These are phyloP conservation scores for Pollenia griseotomentosa DNA, from an alignment of 2,888 invertebrate genomes.

Conservation along the genomic window DNA sequence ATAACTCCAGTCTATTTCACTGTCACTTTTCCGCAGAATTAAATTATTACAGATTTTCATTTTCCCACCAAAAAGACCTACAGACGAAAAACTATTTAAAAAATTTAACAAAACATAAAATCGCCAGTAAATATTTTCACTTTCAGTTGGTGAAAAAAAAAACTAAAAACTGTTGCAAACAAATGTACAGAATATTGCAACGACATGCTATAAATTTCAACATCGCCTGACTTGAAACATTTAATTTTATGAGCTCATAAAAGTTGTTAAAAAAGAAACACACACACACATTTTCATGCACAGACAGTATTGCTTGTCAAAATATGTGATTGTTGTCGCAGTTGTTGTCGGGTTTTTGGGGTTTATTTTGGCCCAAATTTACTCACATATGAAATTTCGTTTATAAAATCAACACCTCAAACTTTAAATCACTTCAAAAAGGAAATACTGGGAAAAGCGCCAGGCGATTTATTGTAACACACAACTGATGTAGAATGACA, in stretches of 20 bases:
- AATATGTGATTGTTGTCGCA: constrained; percentile 21
- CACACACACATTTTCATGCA: constrained; percentile 35
- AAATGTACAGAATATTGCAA: constrained; percentile 49
- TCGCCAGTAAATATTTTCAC: constrained; percentile 68
- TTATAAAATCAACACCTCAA: constrained; percentile 61
- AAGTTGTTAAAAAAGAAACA: constrained; percentile 65
- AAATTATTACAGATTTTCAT: constrained; percentile 15
- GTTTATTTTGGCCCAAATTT: constrained; percentile 23
- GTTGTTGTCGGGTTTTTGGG: constrained; percentile 7
- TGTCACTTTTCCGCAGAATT: not conserved
- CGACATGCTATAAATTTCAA: constrained; percentile 69
- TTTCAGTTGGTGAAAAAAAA: constrained; percentile 57
- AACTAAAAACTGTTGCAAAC: constrained; percentile 32
- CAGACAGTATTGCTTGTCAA: constrained; percentile 24
- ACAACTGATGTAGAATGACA: constrained; percentile 48
- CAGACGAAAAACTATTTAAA: not conserved
- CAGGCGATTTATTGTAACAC: constrained; percentile 24
- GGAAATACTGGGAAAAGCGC: not conserved
- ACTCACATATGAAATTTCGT: not conserved
- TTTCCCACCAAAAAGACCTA: constrained; percentile 50
- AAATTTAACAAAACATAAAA: constrained; percentile 1
- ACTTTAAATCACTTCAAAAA: constrained; percentile 40
- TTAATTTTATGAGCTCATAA: constrained; percentile 72
- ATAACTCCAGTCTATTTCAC: not conserved
- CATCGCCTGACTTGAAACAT: constrained; percentile 71